Evolutionary conservation across 2,888 invertebrate species (phyloP), one percentile per base, ranked within the genome.

Genomic region (Dendrolimus pini): DNA sequence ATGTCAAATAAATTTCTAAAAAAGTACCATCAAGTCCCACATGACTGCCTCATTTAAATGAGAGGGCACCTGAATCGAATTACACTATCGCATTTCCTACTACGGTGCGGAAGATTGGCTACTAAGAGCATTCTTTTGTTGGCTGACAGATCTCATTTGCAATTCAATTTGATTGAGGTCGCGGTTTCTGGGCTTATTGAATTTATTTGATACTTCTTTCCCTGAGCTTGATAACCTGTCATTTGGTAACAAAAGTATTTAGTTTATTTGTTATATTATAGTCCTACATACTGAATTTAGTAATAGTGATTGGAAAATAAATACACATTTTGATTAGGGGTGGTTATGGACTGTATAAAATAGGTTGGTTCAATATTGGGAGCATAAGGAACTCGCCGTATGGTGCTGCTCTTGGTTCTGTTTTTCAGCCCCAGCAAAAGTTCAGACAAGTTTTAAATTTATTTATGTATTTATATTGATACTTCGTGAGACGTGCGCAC

Each of bases 141-240:
- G 70, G 68, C 73, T 71, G 74, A 72, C 73, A 73, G 70, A 74
- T 74, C 77, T 73, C 63, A 78, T 80, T 80, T 79, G 75, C 74
- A 76, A 75, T 80, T 80, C 75, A 72, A 77, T 79, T 69, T 65
- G 68, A 65, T 62, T 60, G 61, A 57, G 58, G 60, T 58, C 62
- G 61, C 55, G 9, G 47, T 58, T 56, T 60, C 60, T 57, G 61
- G 57, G 64, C 62, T 65, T 65, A 65, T 66, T 64, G 56, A 59
- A 68, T 62, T 58, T 55, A 57, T 61, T 62, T 64, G 55, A 60
- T 61, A 59, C 61, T 68, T 63, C 60, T 65, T 47, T 47, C 12
- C 7, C 47, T 1, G 18, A 3, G 18, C 47, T 47, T 47, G 9
- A 12, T 9, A 9, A 47, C 47, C 47, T 47, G 47, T 47, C 47